Conservation (phyloP, 2,888 invertebrate species). For the Sphinx pinastri region DNA sequence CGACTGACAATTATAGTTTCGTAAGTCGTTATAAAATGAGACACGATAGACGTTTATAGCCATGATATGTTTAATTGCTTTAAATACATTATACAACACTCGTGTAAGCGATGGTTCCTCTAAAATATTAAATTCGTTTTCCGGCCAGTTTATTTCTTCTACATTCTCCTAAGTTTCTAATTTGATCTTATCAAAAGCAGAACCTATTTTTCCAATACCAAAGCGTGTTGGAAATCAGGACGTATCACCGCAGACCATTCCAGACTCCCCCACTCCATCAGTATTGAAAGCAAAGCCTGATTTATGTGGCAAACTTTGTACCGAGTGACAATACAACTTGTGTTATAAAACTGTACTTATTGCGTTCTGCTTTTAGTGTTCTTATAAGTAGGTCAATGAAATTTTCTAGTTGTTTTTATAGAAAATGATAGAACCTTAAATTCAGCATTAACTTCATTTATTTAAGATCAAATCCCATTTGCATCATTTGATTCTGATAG, state of each 20-base stretch:
- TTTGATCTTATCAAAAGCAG: not conserved
- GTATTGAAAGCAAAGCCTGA: slow-evolving; percentile 56
- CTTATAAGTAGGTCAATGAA: slow-evolving; percentile 1
- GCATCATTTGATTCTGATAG: not conserved
- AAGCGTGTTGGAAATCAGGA: slow-evolving; percentile 1
- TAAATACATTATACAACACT: too few relatives aligned
- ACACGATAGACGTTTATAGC: too few relatives aligned
- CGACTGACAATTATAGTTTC: too few relatives aligned
- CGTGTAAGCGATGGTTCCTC: too few relatives aligned
- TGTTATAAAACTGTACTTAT: slow-evolving; percentile 63
- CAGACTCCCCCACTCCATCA: slow-evolving; percentile 25
- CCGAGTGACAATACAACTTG: slow-evolving; percentile 79
- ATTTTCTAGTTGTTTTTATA: not conserved
- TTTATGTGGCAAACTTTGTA: slow-evolving; percentile 73
- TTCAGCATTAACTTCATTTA: not conserved
- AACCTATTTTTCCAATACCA: not conserved
- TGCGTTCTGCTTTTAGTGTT: slow-evolving; percentile 48
- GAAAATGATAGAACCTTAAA: not conserved
- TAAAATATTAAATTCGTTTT: too few relatives aligned
- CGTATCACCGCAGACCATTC: not conserved
- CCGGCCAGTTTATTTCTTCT: too few relatives aligned
- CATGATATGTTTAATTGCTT: too few relatives aligned
- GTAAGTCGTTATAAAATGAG: too few relatives aligned
- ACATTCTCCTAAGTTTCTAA: not conserved
- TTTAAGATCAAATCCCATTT: not conserved